Base-by-base conservation (phyloP, 2,797 vertebrate species). In the Hippoglossus hippoglossus region DNA sequence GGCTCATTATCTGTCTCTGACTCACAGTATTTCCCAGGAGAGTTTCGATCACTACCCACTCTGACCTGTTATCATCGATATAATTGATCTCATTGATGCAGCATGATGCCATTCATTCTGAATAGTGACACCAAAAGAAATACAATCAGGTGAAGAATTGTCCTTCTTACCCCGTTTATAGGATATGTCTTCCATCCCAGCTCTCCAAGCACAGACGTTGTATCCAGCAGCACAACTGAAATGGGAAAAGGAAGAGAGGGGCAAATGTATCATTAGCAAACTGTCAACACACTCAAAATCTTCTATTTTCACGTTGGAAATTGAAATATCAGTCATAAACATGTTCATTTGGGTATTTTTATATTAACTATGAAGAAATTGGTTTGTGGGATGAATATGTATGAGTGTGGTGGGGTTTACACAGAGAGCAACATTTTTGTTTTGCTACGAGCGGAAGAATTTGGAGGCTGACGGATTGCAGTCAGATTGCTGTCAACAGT, bases 121-220 rank as follows among this genome's bases (percentile, higher is more conserved):
- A 79, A 53, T 53, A 24, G 21, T 44, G 31, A 56, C 18, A 64
- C 18, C 0, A 0, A 82, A 55, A 11, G 19, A 16, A 73, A 76
- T 75, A 67, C 70, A 67, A 76, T 63, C 15, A 4, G 52, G 12
- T 55, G 24, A 36, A 57, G 54, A 66, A 55, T 19, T 63, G n/a
- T 53, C 55, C 56, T 69, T 90, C 97, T 97, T 95, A 98, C 97
- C 96, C 97, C 97, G 77, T 98, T 98, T 91, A 97, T 89, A 55
- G 97, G 97, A 92, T 98, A 98, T 0, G 96, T 97, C 92, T 96
- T 98, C 97, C 97, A 98, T 94, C 97, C 96, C 15, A 98, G 94
- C 81, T 98, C 97, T 87, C 97, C 97, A 0, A 98, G 94, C 72
- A 95, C 96, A 79, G 96, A 92, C 31, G 97, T 97, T 72, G 97